These are phyloP conservation scores for Chloroclysta siterata DNA, from an alignment of 2,888 invertebrate genomes.

Conservation along the genomic window DNA sequence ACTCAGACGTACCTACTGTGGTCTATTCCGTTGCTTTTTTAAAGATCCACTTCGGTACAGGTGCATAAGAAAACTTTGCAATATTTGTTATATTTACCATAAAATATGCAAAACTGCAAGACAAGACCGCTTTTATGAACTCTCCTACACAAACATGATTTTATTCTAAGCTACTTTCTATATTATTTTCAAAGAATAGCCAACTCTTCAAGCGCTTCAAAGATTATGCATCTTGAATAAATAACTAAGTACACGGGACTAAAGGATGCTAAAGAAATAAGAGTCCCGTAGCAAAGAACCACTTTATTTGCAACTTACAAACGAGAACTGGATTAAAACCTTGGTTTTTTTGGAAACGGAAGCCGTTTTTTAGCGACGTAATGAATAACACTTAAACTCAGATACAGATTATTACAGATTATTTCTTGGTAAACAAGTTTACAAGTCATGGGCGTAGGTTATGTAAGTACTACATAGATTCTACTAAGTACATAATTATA, in stretches of 20 bases:
- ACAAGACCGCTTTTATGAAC: neutral
- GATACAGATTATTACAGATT: too few species aligned
- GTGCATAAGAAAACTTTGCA: too few species aligned
- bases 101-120: neutral
- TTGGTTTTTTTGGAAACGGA: neutral
- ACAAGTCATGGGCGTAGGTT: too few species aligned
- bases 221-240: neutral
- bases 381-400: too few species aligned
- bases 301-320: conserved; percentile 17
- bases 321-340: conserved; percentile 8
- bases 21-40: too few species aligned
- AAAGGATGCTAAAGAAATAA: conserved; percentile 12
- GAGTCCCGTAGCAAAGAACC: neutral
- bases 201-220: neutral
- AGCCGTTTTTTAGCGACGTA: neutral
- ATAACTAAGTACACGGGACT: conserved; percentile 1
- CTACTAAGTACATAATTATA: too few species aligned
- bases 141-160: neutral
- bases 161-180: neutral
- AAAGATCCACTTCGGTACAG: too few species aligned
- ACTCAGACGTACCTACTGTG: too few species aligned
- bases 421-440: too few species aligned
- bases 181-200: neutral
- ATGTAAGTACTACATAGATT: too few species aligned
- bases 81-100: too few species aligned